Conservation (phyloP, 2,797 vertebrate species). For the Mus caroli region DNA sequence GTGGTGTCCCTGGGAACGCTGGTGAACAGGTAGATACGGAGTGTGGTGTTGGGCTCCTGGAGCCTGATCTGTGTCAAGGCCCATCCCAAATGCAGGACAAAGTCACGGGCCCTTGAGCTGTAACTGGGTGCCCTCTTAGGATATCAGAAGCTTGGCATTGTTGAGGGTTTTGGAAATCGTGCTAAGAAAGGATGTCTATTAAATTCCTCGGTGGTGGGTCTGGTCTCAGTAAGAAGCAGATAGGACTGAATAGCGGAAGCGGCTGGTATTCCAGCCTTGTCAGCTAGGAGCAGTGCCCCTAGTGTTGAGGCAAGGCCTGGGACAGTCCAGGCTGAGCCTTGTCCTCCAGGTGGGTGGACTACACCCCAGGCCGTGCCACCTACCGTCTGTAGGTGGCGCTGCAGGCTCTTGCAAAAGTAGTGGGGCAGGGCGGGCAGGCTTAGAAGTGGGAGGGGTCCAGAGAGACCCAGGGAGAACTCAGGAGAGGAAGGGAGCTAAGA, state of each 20-base stretch:
- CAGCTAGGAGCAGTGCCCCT: not conserved
- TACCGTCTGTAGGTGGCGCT: slow-evolving; percentile 72
- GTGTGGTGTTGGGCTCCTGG: not conserved
- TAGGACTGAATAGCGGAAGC: not conserved
- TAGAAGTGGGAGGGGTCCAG: not conserved
- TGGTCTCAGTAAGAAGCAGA: not conserved
- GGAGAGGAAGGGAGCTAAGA: not conserved
- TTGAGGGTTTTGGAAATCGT: not conserved
- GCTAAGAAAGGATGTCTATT: not conserved
- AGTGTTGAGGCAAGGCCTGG: not conserved
- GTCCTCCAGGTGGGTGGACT: accelerated
- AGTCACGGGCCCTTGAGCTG: too few relatives aligned
- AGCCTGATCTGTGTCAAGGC: not conserved
- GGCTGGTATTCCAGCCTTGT: too few relatives aligned
- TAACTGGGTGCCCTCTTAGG: not conserved
- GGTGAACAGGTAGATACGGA: too few relatives aligned
- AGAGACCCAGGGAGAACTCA: not conserved
- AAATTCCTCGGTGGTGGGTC: not conserved
- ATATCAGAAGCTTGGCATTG: not conserved
- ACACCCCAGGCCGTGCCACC: accelerated
- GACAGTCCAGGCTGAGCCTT: not conserved
- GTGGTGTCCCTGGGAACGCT: accelerated
- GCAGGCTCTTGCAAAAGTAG: not conserved
- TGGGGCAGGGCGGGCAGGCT: not conserved
- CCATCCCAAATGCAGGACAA: not conserved